A percentile compares a stretch with the other conserved stretches of the same genome.
Evolutionary conservation across 2,113 vertebrate genomes (phyloP).

Genomic region (Pseudopodoces humilis): DNA sequence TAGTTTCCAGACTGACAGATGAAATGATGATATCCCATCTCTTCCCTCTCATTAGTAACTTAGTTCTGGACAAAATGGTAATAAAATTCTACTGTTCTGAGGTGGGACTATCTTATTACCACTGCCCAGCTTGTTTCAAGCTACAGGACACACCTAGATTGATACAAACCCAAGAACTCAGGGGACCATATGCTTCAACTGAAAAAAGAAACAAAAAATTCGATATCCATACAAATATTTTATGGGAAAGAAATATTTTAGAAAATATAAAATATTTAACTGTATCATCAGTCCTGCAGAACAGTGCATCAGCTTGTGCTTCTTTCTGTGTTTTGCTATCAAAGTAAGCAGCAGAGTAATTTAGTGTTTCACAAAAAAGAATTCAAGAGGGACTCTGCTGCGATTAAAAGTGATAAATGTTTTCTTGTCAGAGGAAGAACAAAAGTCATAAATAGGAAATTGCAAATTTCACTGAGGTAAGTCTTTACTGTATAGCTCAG

Average conservation of each 20-base stretch:
- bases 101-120: background rate
- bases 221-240: background rate
- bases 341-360: background rate
- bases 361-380: background rate
- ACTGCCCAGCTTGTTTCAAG: background rate
- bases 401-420: background rate
- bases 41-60: background rate
- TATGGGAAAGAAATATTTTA: background rate
- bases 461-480: background rate
- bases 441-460: background rate
- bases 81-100: background rate
- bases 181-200: background rate
- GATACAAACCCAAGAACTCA: background rate
- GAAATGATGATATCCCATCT: background rate
- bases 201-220: background rate
- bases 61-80: background rate
- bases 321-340: background rate
- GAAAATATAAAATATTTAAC: background rate
- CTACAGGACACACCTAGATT: background rate
- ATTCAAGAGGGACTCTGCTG: background rate
- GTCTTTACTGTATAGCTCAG: background rate
- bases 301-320: background rate
- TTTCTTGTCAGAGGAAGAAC: background rate
- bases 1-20: background rate
- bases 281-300: background rate